Conservation (phyloP, 2,888 invertebrate species). For the Fragum whitleyi region DNA sequence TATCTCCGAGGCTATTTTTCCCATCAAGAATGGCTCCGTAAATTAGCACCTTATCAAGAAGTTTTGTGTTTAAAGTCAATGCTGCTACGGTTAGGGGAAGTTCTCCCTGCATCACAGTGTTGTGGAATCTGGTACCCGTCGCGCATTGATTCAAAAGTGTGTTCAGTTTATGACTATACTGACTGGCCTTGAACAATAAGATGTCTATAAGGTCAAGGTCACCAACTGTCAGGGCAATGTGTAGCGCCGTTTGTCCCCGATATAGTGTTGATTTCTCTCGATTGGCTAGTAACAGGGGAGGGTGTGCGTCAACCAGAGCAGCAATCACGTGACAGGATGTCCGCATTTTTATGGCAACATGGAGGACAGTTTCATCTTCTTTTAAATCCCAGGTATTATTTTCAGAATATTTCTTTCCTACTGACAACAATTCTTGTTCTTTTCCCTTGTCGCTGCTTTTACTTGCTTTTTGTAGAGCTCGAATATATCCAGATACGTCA, state of each 20-base stretch:
- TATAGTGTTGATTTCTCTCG: conserved; percentile 47
- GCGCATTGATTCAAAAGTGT: conserved; percentile 48
- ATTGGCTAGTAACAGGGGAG: conserved; percentile 30
- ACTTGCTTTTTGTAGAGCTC: background rate
- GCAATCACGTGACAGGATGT: conserved; percentile 35
- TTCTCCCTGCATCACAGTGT: conserved; percentile 74
- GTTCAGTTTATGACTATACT: conserved; percentile 1
- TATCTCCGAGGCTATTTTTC: conserved; percentile 68
- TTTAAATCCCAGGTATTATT: background rate
- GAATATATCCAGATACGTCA: background rate
- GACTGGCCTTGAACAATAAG: conserved; percentile 33
- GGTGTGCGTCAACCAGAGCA: conserved; percentile 35
- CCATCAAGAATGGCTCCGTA: conserved; percentile 53
- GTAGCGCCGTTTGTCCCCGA: conserved; percentile 67
- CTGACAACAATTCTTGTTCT: background rate
- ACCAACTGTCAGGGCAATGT: conserved; percentile 65
- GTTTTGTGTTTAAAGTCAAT: conserved; percentile 62
- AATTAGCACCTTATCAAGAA: conserved; percentile 58
- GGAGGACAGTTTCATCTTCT: conserved; percentile 56
- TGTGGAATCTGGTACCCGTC: conserved; percentile 64
- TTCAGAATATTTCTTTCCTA: background rate
- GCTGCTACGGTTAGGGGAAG: conserved; percentile 72
- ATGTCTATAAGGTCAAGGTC: conserved; percentile 47
- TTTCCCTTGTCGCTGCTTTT: background rate
- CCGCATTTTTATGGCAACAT: conserved; percentile 53